Conservation (phyloP, 2,113 vertebrate species). For the Shinisaurus crocodilurus region DNA sequence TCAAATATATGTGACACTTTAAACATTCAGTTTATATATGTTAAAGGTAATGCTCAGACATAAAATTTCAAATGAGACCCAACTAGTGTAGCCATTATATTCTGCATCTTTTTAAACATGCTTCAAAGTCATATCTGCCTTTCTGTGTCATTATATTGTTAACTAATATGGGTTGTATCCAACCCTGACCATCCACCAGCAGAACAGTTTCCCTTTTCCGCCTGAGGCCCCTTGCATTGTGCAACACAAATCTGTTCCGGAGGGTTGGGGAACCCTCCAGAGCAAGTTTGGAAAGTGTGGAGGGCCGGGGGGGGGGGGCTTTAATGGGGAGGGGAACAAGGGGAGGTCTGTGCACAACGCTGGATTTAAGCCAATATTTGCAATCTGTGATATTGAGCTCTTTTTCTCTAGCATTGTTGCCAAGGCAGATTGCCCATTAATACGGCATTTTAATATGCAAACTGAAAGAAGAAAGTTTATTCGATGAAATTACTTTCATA, state of each 20-base stretch:
- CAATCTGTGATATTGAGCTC: background rate
- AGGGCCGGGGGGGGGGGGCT: too few species aligned
- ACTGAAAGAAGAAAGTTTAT: background rate
- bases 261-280: too few species aligned
- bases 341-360: too few species aligned
- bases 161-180: background rate
- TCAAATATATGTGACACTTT: background rate
- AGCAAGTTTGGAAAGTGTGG: too few species aligned
- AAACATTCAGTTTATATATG: background rate
- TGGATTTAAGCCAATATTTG: background rate
- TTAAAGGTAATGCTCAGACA: background rate
- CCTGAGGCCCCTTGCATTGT: too few species aligned
- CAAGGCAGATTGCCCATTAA: background rate
- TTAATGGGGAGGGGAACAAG: too few species aligned
- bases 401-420: background rate
- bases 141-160: background rate
- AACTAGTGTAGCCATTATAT: background rate
- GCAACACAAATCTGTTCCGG: too few species aligned
- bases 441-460: background rate
- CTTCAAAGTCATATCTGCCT: background rate
- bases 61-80: background rate
- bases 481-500: background rate
- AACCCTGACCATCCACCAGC: too few species aligned
- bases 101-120: background rate
- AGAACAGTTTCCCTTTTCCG: too few species aligned